These are phyloP conservation scores for Porphyrio hochstetteri DNA, from an alignment of 2,113 vertebrate genomes.

Conservation along the genomic window DNA sequence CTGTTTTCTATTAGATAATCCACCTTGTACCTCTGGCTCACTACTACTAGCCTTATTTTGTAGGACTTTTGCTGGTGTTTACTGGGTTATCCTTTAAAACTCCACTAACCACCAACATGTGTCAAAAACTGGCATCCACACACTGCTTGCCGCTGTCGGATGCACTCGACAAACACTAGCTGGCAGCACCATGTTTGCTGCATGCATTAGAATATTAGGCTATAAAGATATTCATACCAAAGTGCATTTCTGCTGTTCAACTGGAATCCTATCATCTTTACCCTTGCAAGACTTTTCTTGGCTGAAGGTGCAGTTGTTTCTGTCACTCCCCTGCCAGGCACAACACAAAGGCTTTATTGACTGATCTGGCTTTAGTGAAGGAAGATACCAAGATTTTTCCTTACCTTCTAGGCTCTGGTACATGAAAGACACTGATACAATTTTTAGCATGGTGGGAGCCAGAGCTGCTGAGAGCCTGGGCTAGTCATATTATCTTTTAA, in stretches of 20 bases:
- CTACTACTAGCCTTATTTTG: neutral
- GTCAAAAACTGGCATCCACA: neutral
- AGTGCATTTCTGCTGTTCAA: neutral
- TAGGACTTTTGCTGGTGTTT: neutral
- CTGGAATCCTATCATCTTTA: conserved; percentile 16
- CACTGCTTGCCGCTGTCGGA: neutral
- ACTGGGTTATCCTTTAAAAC: neutral
- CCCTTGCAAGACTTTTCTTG: conserved; percentile 39
- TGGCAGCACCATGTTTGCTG: neutral
- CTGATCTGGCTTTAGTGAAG: neutral
- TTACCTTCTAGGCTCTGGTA: neutral
- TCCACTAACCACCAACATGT: neutral
- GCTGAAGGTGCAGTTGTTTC: neutral
- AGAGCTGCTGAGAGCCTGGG: neutral
- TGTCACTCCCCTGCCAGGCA: neutral
- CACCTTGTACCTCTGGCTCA: neutral
- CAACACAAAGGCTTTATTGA: conserved; percentile 44
- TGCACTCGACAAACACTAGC: neutral
- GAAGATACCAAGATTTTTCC: conserved; percentile 26
- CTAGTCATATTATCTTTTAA: neutral
- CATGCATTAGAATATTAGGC: neutral
- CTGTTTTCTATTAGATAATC: neutral
- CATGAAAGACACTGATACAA: neutral
- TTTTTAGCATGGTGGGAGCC: neutral
- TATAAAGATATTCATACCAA: neutral